Conservation (phyloP, 2,888 invertebrate genomes). For the Drosophila emarginata region DNA sequence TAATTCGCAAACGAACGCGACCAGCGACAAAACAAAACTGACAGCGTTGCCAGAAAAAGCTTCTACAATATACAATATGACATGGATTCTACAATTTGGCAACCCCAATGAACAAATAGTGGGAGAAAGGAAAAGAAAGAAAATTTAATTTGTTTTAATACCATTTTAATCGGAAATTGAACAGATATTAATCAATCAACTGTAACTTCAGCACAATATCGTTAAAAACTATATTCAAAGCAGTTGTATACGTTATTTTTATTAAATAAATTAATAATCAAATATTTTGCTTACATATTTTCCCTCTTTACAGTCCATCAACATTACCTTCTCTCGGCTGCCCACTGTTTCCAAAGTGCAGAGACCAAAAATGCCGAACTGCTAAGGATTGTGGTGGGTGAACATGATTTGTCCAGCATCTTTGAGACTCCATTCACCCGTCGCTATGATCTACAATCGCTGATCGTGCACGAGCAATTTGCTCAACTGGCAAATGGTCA, state of each 20-base stretch:
- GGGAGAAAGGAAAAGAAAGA: too few relatives aligned
- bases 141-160: too few relatives aligned
- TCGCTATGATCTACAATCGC: conserved; percentile 77
- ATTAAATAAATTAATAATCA: too few relatives aligned
- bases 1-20: background rate
- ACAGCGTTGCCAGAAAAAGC: background rate
- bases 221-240: too few relatives aligned
- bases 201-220: too few relatives aligned
- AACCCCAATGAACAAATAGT: too few relatives aligned
- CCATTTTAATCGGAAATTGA: too few relatives aligned
- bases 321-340: conserved; percentile 84
- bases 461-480: conserved; percentile 83
- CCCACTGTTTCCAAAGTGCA: conserved; percentile 82
- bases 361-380: conserved; percentile 64
- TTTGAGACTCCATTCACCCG: conserved; percentile 81
- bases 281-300: too few relatives aligned
- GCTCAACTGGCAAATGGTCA: conserved; percentile 46
- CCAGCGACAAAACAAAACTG: background rate
- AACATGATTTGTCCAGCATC: conserved; percentile 82
- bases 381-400: conserved; percentile 84
- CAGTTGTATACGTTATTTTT: too few relatives aligned
- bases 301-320: conserved; percentile 72
- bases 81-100: too few relatives aligned
- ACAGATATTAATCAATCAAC: too few relatives aligned
- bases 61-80: too few relatives aligned